A percentile compares a stretch with the other conserved stretches of the same genome.
phyloP scores from a whole-genome alignment of 2,113 vertebrate genomes.

The Hippocampus barbouri region DNA sequence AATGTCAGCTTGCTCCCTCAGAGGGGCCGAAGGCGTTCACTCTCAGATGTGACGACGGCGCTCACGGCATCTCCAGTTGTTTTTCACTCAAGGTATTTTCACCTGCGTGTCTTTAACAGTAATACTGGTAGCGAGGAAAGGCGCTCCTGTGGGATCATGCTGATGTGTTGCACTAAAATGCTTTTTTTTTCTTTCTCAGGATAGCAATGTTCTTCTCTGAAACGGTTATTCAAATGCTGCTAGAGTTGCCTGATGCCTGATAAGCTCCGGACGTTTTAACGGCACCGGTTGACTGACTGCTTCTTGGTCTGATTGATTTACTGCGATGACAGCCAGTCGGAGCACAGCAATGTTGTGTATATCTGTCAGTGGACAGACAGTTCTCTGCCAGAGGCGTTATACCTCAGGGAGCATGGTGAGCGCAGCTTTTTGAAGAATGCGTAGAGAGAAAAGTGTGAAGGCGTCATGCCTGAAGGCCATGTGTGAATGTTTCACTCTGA shows the following conservation, averaged over 20 bases:
- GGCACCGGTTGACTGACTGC: slow-evolving; percentile 22
- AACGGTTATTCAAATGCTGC: slow-evolving; percentile 32
- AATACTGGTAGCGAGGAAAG: slow-evolving; percentile 58
- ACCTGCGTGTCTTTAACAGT: slow-evolving; percentile 59
- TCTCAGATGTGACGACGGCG: slow-evolving; percentile 57
- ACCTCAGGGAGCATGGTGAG: slow-evolving; percentile 44
- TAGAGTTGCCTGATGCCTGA: background rate
- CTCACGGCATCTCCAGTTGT: slow-evolving; percentile 41
- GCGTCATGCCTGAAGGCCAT: slow-evolving; percentile 59
- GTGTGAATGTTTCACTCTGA: slow-evolving; percentile 45
- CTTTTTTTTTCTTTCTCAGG: slow-evolving; percentile 32
- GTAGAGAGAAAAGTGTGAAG: slow-evolving; percentile 40
- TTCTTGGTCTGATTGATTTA: slow-evolving; percentile 38
- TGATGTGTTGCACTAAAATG: slow-evolving; percentile 54
- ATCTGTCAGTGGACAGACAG: slow-evolving; percentile 58
- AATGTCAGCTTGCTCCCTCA: slow-evolving; percentile 48
- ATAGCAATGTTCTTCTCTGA: slow-evolving; percentile 50
- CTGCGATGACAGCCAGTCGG: slow-evolving; percentile 37
- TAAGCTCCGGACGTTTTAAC: slow-evolving; percentile 12
- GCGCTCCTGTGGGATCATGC: slow-evolving; percentile 56
- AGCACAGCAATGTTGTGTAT: slow-evolving; percentile 33
- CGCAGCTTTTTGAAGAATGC: slow-evolving; percentile 51
- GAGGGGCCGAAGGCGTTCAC: slow-evolving; percentile 46
- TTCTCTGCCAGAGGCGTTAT: slow-evolving; percentile 55
- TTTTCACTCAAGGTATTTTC: slow-evolving; percentile 38